phyloP scores from a whole-genome alignment of 2,113 vertebrate species.

The Laticauda laticaudata region DNA sequence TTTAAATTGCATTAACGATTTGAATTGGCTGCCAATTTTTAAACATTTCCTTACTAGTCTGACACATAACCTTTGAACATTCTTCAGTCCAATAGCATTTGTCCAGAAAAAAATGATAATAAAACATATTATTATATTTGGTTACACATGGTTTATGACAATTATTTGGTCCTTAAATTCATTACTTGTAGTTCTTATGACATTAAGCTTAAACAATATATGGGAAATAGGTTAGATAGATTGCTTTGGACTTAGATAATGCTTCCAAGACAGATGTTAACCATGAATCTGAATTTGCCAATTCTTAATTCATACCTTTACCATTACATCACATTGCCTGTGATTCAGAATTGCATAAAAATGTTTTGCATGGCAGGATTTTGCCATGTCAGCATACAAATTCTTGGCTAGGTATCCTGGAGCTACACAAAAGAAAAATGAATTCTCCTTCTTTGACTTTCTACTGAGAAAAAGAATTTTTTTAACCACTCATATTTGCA shows the following conservation, averaged over 20 bases:
- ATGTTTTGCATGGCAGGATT: neutral
- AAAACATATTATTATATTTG: neutral
- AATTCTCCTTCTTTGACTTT: neutral
- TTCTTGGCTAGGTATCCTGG: neutral
- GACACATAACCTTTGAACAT: neutral
- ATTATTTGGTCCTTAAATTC: neutral
- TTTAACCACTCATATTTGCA: neutral
- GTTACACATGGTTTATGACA: neutral
- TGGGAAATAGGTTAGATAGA: neutral
- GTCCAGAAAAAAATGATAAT: neutral
- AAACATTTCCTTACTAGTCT: too few species aligned
- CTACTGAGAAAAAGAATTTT: neutral
- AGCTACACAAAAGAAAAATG: neutral
- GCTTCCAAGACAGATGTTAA: neutral
- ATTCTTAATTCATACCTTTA: neutral
- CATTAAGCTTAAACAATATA: neutral
- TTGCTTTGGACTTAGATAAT: neutral
- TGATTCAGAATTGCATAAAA: neutral
- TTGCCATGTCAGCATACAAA: neutral
- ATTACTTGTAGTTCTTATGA: neutral
- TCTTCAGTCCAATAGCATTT: neutral
- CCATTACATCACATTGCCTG: neutral
- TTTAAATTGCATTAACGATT: too few species aligned
- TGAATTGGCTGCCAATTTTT: too few species aligned
- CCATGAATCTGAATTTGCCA: neutral